phyloP scores from a whole-genome alignment of 30 jellyfish, hydroid and myxozoan species.

The Aurelia coerulea region DNA sequence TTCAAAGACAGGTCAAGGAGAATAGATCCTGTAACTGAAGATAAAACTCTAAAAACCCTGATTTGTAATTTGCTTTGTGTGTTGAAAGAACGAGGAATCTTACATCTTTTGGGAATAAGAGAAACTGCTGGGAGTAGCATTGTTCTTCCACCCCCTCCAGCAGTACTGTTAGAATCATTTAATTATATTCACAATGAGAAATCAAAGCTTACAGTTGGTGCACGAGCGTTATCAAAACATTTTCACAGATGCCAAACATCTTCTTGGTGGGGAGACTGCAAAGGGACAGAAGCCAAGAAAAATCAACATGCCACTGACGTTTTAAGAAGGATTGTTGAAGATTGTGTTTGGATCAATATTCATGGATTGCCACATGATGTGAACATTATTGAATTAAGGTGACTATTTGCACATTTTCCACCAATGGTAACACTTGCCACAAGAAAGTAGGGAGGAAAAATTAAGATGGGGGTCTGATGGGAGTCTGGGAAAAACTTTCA shows the following conservation, averaged over 20 bases:
- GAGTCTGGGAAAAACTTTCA: too few species aligned
- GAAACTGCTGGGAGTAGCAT: slow-evolving; percentile 76
- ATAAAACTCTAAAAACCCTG: not conserved
- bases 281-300: slow-evolving; percentile 73
- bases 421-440: too few species aligned
- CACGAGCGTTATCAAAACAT: slow-evolving; percentile 93
- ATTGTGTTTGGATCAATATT: slow-evolving; percentile 83
- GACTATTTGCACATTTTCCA: too few species aligned
- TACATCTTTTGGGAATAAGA: slow-evolving; percentile 73
- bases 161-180: slow-evolving; percentile 57
- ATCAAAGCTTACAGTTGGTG: slow-evolving; percentile 79
- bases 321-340: slow-evolving; percentile 42
- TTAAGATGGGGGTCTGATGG: too few species aligned
- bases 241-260: slow-evolving; percentile 65
- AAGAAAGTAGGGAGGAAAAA: too few species aligned
- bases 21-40: too few species aligned
- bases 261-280: slow-evolving; percentile 91
- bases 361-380: slow-evolving; percentile 83
- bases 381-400: slow-evolving; percentile 72
- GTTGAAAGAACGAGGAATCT: slow-evolving; percentile 51
- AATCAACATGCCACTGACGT: slow-evolving; percentile 62
- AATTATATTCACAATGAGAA: slow-evolving; percentile 33
- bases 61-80: slow-evolving; percentile 22
- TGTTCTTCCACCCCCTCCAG: slow-evolving; percentile 64
- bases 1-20: too few species aligned